Evolutionary conservation across 2,797 vertebrate genomes (phyloP).

Genomic region (Coilia nasus): DNA sequence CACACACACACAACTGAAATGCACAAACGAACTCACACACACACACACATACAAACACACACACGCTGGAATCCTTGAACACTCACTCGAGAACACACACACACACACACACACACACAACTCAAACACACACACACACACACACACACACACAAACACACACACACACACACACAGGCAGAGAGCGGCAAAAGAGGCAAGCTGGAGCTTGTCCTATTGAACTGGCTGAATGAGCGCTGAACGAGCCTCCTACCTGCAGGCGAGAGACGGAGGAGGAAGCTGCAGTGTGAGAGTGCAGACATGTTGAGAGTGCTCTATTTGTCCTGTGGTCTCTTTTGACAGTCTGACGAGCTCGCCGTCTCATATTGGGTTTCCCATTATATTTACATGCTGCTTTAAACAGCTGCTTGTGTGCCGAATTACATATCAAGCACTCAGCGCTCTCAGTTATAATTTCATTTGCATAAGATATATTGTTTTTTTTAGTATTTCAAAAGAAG

Average conservation of each 20-base stretch:
- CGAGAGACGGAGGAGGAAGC: slow-evolving; percentile 70
- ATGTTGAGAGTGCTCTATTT: slow-evolving; percentile 47
- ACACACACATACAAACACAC: slow-evolving; percentile 30
- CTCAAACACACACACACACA: slow-evolving; percentile 32
- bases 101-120: slow-evolving; percentile 16
- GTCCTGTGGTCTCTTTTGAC: slow-evolving; percentile 22
- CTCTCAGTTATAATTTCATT: not conserved
- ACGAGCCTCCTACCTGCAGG: slow-evolving; percentile 67
- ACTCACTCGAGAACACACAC: not conserved
- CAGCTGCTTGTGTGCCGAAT: not conserved
- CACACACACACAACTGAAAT: no score
- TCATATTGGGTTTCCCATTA: not conserved
- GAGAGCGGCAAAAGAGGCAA: slow-evolving; percentile 54
- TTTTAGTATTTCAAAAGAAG: not conserved
- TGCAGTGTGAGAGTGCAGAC: slow-evolving; percentile 67
- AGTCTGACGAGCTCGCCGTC: not conserved
- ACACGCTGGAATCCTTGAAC: no score
- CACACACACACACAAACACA: slow-evolving; percentile 12
- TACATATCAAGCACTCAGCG: not conserved
- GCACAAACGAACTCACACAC: not conserved
- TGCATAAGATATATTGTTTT: not conserved
- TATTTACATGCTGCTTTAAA: slow-evolving; percentile 9
- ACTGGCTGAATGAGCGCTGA: slow-evolving; percentile 56
- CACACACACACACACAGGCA: slow-evolving; percentile 24
- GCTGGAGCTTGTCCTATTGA: slow-evolving; percentile 68